A percentile compares a stretch with the other conserved stretches of the same genome.
Conservation (phyloP, 92 coral and sea anemone species). For the Paragorgia papillata region DNA sequence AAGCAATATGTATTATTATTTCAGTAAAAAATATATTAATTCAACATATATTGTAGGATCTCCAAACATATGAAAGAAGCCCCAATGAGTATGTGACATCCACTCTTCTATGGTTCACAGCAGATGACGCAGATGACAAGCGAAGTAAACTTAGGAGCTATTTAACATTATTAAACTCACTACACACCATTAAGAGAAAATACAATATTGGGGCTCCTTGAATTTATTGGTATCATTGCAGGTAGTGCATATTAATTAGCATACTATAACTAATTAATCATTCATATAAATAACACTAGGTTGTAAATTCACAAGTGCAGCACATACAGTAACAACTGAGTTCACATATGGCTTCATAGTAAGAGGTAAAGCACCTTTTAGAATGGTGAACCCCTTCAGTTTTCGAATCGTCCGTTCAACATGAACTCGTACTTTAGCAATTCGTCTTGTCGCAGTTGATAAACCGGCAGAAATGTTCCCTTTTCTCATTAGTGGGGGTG, state of each 20-base stretch:
- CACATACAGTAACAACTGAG: conserved; percentile 70
- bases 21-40: too few species aligned
- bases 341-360: conserved; percentile 63
- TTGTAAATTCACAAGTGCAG: conserved; percentile 65
- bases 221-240: too few species aligned
- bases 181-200: too few species aligned
- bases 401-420: conserved; percentile 69
- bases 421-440: conserved; percentile 76
- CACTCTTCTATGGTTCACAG: too few species aligned
- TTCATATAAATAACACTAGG: conserved; percentile 49
- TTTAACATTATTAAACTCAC: too few species aligned
- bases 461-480: conserved; percentile 66
- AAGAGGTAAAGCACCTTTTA: conserved; percentile 70
- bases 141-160: too few species aligned
- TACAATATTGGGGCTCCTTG: too few species aligned
- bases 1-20: not conserved
- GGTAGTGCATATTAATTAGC: not conserved
- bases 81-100: too few species aligned
- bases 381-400: conserved; percentile 59
- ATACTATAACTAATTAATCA: not conserved
- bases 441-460: conserved; percentile 73
- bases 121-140: too few species aligned
- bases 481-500: conserved; percentile 69
- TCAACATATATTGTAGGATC: not conserved
- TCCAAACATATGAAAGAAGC: too few species aligned